A percentile compares a stretch with the other conserved stretches of the same genome.
Conservation (phyloP, 2,113 vertebrate genomes). For the Alouatta palliata region DNA sequence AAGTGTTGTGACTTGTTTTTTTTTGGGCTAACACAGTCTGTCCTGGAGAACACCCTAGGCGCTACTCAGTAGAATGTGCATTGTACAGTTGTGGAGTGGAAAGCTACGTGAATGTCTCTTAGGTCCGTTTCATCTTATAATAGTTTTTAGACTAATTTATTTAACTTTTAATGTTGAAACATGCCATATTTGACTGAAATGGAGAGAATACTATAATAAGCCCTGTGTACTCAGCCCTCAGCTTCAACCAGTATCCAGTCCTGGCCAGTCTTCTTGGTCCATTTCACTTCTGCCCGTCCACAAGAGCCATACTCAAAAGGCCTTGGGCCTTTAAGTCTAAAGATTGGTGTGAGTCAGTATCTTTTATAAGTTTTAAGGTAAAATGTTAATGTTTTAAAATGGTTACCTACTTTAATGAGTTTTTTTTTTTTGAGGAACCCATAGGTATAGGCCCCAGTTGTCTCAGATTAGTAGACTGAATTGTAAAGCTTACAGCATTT, state of each 20-base stretch:
- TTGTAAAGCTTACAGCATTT: too few relatives aligned
- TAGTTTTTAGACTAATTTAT: too few relatives aligned
- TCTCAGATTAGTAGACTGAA: too few relatives aligned
- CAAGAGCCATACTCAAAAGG: not conserved
- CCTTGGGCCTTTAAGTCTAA: not conserved
- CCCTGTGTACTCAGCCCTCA: not conserved
- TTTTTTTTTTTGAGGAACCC: not conserved
- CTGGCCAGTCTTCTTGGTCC: not conserved
- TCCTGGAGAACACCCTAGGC: too few relatives aligned
- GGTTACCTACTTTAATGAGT: not conserved
- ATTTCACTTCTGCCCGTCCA: not conserved
- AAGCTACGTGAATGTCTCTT: too few relatives aligned
- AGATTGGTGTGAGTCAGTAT: not conserved
- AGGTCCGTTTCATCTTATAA: too few relatives aligned
- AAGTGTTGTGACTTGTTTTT: too few relatives aligned
- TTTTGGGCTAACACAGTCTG: too few relatives aligned
- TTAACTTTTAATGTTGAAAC: not conserved
- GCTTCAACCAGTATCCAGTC: not conserved
- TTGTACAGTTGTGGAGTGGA: not conserved
- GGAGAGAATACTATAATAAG: not conserved
- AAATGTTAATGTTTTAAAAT: constrained; percentile 26
- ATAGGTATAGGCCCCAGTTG: not conserved
- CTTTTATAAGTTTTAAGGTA: not conserved
- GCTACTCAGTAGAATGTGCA: too few relatives aligned
- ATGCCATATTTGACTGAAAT: not conserved